Evolutionary conservation across 2,888 invertebrate species (phyloP).

Genomic region (Eupithecia tripunctaria): DNA sequence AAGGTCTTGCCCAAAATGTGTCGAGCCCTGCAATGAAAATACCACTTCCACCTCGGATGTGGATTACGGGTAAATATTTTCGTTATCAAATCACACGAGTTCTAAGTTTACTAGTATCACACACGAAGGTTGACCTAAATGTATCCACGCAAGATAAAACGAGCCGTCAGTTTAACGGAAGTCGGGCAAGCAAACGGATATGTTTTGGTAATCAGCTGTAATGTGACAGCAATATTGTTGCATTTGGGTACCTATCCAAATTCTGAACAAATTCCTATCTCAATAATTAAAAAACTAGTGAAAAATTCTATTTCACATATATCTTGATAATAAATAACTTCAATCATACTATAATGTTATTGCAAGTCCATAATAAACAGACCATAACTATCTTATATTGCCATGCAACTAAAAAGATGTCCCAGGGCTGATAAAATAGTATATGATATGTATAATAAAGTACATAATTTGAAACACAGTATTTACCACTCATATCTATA

Average conservation of each 20-base stretch:
- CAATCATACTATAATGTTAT: neutral
- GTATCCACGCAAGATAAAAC: neutral
- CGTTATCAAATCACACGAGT: constrained; percentile 18
- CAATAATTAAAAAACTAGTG: neutral
- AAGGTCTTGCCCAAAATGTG: constrained; percentile 69
- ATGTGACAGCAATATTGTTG: neutral
- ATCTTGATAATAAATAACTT: neutral
- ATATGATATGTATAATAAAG: neutral
- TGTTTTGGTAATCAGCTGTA: constrained; percentile 11
- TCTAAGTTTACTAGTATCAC: constrained; percentile 16
- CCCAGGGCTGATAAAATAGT: neutral
- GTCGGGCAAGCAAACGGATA: neutral
- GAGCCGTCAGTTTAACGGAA: neutral
- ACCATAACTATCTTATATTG: neutral
- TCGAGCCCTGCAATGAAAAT: constrained; percentile 76
- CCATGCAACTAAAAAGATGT: neutral
- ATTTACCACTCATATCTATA: neutral
- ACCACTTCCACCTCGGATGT: constrained; percentile 80
- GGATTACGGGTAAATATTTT: constrained; percentile 74
- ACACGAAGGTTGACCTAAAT: constrained; percentile 27
- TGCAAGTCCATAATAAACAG: neutral
- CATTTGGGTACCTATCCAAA: neutral
- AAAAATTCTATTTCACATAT: neutral
- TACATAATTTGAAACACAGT: neutral
- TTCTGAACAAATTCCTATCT: neutral